Evolutionary conservation across 2,113 vertebrate genomes (phyloP).

Genomic region (Mesitornis unicolor): DNA sequence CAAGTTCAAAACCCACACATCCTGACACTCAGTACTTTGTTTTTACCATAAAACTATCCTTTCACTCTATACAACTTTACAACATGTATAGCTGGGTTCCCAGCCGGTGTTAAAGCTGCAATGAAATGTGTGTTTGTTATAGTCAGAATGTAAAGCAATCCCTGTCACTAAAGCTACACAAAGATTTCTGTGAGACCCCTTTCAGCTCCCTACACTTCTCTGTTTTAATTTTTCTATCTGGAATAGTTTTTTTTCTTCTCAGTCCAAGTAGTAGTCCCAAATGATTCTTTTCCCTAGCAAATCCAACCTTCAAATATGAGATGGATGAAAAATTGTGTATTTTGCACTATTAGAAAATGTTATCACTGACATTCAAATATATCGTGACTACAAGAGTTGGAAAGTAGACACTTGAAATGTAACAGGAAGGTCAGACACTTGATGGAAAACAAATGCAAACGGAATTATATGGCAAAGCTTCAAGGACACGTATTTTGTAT

Average conservation of each 20-base stretch:
- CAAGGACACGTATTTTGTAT: background rate
- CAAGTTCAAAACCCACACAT: background rate
- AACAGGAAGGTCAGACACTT: background rate
- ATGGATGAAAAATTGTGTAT: background rate
- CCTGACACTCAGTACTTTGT: background rate
- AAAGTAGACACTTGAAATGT: background rate
- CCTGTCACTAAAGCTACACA: background rate
- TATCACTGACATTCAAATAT: background rate
- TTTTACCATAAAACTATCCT: background rate
- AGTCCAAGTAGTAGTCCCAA: background rate
- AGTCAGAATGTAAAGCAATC: background rate
- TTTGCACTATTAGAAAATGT: background rate
- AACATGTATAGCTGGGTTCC: background rate
- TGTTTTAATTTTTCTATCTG: background rate
- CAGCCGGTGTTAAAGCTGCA: background rate
- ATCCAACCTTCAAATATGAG: background rate
- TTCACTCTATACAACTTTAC: background rate
- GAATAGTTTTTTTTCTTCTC: background rate
- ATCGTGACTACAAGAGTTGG: background rate
- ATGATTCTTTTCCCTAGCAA: background rate
- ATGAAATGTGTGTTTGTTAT: background rate
- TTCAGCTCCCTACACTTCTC: background rate
- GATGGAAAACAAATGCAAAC: background rate
- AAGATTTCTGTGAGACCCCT: background rate
- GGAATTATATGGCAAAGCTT: background rate